Conservation (phyloP, 1,140 invertebrate species). For the Cyrtorhinus lividipennis region DNA sequence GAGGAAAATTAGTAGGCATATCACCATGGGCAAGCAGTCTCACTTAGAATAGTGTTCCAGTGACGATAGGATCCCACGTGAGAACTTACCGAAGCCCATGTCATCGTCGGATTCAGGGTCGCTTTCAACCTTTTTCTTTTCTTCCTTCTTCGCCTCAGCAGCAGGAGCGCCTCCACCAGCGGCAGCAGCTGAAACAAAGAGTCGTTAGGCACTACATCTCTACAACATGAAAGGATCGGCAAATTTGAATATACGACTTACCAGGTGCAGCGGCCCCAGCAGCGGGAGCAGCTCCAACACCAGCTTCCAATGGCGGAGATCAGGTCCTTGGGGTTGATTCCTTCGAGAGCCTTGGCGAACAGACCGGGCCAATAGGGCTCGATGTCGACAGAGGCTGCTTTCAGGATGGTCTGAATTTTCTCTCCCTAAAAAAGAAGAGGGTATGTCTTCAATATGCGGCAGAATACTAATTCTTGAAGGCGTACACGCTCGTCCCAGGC, state of each 20-base stretch:
- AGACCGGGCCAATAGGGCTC: conserved; percentile 99
- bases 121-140: conserved; percentile 62
- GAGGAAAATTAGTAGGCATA: too few species aligned
- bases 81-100: conserved; percentile 68
- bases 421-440: conserved; percentile 56
- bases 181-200: conserved; percentile 35
- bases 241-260: conserved; percentile 25
- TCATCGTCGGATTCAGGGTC: conserved; percentile 81
- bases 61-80: not conserved
- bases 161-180: conserved; percentile 49
- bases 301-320: conserved; percentile 90
- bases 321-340: conserved; percentile 82
- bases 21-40: too few species aligned
- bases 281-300: conserved; percentile 66
- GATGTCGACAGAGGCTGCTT: conserved; percentile 88
- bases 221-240: too few species aligned
- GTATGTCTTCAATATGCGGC: too few species aligned
- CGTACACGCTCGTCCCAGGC: too few species aligned
- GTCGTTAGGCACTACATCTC: too few species aligned
- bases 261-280: conserved; percentile 45
- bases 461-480: too few species aligned
- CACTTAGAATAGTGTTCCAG: too few species aligned
- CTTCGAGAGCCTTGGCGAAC: conserved; percentile 93
- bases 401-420: conserved; percentile 93
- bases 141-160: conserved; percentile 64